A percentile compares a stretch with the other conserved stretches of the same genome.
Conservation (phyloP, 2,113 vertebrate genomes). For the Notechis scutatus region DNA sequence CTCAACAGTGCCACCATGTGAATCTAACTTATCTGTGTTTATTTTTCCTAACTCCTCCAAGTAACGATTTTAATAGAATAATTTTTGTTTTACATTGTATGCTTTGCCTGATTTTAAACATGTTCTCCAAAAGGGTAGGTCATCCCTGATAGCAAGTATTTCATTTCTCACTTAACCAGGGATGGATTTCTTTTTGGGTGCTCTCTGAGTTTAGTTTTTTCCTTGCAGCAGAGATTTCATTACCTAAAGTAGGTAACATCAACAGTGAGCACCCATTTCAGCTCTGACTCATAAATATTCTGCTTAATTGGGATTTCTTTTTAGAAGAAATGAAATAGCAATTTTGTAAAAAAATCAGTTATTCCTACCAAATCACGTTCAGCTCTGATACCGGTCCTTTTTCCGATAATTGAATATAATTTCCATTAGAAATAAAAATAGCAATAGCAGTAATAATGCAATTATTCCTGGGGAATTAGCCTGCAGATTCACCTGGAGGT, state of each 20-base stretch:
- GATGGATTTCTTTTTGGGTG: not conserved
- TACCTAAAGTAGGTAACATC: not conserved
- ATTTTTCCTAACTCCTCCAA: not conserved
- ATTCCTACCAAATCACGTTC: not conserved
- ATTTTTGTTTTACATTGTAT: not conserved
- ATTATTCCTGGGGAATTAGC: not conserved
- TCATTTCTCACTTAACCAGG: not conserved
- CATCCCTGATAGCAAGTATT: not conserved
- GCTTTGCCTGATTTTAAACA: not conserved
- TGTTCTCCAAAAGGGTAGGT: not conserved
- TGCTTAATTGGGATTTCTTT: not conserved
- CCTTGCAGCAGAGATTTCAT: not conserved
- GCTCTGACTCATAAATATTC: too few relatives aligned
- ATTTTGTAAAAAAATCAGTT: not conserved
- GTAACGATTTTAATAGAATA: not conserved
- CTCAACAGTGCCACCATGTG: conserved; percentile 60
- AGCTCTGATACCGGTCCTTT: not conserved
- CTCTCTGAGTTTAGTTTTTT: not conserved
- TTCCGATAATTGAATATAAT: not conserved
- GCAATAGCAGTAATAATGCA: not conserved
- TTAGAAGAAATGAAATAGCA: not conserved
- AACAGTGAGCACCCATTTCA: too few relatives aligned
- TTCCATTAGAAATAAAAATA: not conserved
- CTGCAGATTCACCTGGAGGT: not conserved
- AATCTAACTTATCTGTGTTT: not conserved